These are phyloP conservation scores for Panonychus citri DNA, from an alignment of 1,140 invertebrate genomes.

Conservation along the genomic window DNA sequence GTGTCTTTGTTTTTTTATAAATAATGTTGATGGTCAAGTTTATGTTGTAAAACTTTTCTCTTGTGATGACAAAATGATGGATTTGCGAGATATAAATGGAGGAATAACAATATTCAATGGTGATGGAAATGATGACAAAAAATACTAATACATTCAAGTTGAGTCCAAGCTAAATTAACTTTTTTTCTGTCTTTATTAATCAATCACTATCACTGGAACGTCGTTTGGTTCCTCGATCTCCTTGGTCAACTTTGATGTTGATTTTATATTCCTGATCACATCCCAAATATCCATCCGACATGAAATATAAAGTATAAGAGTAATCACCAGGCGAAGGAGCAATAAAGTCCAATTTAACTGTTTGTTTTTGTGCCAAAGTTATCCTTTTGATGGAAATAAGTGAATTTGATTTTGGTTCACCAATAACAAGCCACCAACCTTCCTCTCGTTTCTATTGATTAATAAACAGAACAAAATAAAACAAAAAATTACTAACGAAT, in stretches of 20 bases:
- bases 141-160: too few relatives aligned
- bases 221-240: not conserved
- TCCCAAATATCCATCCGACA: constrained; percentile 95
- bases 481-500: constrained; percentile 3
- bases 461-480: not conserved
- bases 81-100: too few relatives aligned
- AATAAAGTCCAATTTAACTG: constrained; percentile 72
- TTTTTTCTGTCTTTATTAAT: too few relatives aligned
- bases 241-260: constrained; percentile 39
- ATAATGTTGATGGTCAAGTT: too few relatives aligned
- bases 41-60: too few relatives aligned
- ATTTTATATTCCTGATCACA: constrained; percentile 92
- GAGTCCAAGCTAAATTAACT: too few relatives aligned
- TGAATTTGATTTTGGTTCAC: constrained; percentile 79
- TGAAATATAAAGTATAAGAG: constrained; percentile 86
- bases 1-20: too few relatives aligned
- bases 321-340: constrained; percentile 54
- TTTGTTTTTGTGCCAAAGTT: constrained; percentile 32
- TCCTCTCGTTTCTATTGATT: constrained; percentile 72
- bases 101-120: too few relatives aligned
- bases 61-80: too few relatives aligned
- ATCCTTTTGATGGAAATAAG: constrained; percentile 86
- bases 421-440: constrained; percentile 99
- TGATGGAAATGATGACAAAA: too few relatives aligned
- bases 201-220: constrained; percentile 2